Percentiles rank a stretch among this genome's conserved stretches.
These are phyloP conservation scores for Pluvialis apricaria DNA, from an alignment of 2,113 vertebrate species.

Conservation along the genomic window DNA sequence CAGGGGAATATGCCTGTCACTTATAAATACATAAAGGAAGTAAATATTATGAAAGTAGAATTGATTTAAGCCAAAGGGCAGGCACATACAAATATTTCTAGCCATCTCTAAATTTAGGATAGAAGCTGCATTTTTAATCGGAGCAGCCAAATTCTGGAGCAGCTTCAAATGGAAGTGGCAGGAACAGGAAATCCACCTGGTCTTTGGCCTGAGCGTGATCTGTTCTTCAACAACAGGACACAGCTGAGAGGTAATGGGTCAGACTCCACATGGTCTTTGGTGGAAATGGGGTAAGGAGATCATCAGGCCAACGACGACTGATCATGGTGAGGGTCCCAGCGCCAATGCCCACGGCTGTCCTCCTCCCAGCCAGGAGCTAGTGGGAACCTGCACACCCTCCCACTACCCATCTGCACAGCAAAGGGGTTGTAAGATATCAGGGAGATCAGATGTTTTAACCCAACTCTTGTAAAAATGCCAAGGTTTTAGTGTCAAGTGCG, in stretches of 20 bases:
- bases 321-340: background rate
- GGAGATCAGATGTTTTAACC: background rate
- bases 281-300: background rate
- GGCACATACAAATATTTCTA: conserved; percentile 42
- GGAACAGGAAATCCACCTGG: conserved; percentile 22
- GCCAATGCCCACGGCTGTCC: background rate
- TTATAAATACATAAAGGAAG: conserved; percentile 57
- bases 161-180: background rate
- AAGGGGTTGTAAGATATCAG: fast-evolving
- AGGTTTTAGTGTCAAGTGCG: background rate
- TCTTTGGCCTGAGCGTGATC: background rate
- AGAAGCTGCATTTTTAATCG: conserved; percentile 31
- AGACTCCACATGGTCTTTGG: background rate
- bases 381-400: background rate
- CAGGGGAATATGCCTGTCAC: conserved; percentile 22
- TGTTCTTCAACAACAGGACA: background rate
- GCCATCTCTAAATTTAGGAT: conserved; percentile 49
- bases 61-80: conserved; percentile 54
- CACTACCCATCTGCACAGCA: background rate
- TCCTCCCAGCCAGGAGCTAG: background rate
- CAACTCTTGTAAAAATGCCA: background rate
- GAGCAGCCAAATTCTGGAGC: background rate
- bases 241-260: background rate
- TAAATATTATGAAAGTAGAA: conserved; percentile 57
- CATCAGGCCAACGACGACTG: fast-evolving